These are phyloP conservation scores for Pseudeuparius sepicola DNA, from an alignment of 2,888 invertebrate species.

Conservation along the genomic window DNA sequence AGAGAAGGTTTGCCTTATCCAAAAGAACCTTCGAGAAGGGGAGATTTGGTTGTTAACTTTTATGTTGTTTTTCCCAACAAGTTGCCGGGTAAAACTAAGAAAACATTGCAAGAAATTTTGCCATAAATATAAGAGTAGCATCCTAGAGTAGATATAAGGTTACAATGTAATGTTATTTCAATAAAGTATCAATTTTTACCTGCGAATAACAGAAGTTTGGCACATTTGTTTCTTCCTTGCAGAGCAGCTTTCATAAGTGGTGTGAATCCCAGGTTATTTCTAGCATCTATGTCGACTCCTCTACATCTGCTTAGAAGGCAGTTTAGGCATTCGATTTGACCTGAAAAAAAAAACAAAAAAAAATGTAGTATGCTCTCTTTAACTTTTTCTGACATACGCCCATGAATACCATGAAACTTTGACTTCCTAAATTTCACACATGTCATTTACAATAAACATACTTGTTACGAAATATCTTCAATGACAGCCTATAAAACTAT, in stretches of 20 bases:
- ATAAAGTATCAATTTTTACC: constrained; percentile 41
- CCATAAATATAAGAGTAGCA: constrained; percentile 15
- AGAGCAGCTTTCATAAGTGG: constrained; percentile 66
- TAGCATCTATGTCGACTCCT: constrained; percentile 56
- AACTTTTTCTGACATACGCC: too few relatives aligned
- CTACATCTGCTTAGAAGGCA: constrained; percentile 54
- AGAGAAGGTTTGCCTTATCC: constrained; percentile 83
- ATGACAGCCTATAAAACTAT: too few relatives aligned
- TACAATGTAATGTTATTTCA: too few relatives aligned
- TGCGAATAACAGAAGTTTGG: constrained; percentile 61
- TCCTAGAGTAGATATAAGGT: too few relatives aligned
- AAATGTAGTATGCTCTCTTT: too few relatives aligned
- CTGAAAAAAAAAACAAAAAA: constrained; percentile 35
- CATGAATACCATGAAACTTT: too few relatives aligned
- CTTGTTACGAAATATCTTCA: too few relatives aligned
- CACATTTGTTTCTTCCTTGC: constrained; percentile 64
- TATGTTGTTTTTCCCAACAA: constrained; percentile 83
- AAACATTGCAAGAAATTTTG: constrained; percentile 23
- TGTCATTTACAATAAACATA: too few relatives aligned
- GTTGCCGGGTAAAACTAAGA: constrained; percentile 20
- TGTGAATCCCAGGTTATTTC: constrained; percentile 61
- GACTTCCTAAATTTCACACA: too few relatives aligned
- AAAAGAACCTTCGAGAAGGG: constrained; percentile 78
- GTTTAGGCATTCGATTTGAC: constrained; percentile 60
- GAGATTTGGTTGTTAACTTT: constrained; percentile 84